These are phyloP conservation scores for Drosophila antonietae DNA, from an alignment of 2,888 invertebrate species.

Conservation along the genomic window DNA sequence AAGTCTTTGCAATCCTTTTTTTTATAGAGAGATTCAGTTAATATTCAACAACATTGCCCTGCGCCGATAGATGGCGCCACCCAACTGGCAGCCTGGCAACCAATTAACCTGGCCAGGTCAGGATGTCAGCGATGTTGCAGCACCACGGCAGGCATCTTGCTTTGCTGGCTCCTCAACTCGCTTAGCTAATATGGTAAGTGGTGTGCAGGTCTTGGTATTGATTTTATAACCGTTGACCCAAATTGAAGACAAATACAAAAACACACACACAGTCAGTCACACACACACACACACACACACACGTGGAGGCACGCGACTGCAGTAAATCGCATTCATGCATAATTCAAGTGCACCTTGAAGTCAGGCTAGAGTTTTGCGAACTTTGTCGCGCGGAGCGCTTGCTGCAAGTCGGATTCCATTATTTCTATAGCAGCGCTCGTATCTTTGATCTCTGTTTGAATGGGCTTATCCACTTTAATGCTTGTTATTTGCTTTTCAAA, in stretches of 20 bases:
- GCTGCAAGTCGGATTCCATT: neutral
- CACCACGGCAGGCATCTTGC: slow-evolving; percentile 9
- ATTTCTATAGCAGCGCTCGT: neutral
- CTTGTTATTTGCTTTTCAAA: slow-evolving; percentile 13
- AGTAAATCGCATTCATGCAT: slow-evolving; percentile 49
- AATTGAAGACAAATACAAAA: slow-evolving; percentile 39
- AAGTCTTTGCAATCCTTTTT: neutral
- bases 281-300: slow-evolving; percentile 14
- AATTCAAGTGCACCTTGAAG: slow-evolving; percentile 57
- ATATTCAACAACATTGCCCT: neutral
- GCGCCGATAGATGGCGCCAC: neutral
- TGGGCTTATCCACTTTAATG: slow-evolving; percentile 42
- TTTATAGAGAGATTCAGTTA: neutral
- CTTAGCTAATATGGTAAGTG: slow-evolving; percentile 14
- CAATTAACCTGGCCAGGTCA: slow-evolving; percentile 4
- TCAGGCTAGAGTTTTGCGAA: slow-evolving; percentile 41
- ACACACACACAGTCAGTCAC: slow-evolving; percentile 3
- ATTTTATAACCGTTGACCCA: slow-evolving; percentile 70
- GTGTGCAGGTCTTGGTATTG: slow-evolving; percentile 54
- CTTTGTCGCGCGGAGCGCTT: slow-evolving; percentile 28
- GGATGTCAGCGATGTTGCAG: slow-evolving; percentile 14
- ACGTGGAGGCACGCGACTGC: neutral
- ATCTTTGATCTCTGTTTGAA: slow-evolving; percentile 18
- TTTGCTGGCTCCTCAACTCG: neutral
- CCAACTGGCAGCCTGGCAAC: neutral